These are phyloP conservation scores for human DNA, from an alignment of 2,113 vertebrate species.

Conservation along the genomic window GRCh38 chrX:111364501-111365000, in stretches of 20 bases:
- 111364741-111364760: neutral
- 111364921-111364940: too few species aligned
- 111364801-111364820: slow-evolving; percentile 8
- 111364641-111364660: neutral
- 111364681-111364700: slow-evolving; percentile 6
- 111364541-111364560: slow-evolving; percentile 43
- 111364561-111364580: neutral
- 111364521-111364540: slow-evolving; percentile 25
- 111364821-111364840: neutral
- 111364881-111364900: too few species aligned
- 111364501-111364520: slow-evolving; percentile 12
- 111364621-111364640: neutral
- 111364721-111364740: neutral
- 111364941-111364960: too few species aligned
- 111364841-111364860: neutral
- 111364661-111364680: neutral
- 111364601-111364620: slow-evolving; percentile 2
- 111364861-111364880: neutral
- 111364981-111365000: too few species aligned
- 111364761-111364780: neutral
- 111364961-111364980: too few species aligned
- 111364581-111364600: neutral
- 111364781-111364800: neutral
- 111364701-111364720: neutral
- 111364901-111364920: too few species aligned